Conservation (phyloP, 2,797 vertebrate genomes). For the Thamnophis elegans region DNA sequence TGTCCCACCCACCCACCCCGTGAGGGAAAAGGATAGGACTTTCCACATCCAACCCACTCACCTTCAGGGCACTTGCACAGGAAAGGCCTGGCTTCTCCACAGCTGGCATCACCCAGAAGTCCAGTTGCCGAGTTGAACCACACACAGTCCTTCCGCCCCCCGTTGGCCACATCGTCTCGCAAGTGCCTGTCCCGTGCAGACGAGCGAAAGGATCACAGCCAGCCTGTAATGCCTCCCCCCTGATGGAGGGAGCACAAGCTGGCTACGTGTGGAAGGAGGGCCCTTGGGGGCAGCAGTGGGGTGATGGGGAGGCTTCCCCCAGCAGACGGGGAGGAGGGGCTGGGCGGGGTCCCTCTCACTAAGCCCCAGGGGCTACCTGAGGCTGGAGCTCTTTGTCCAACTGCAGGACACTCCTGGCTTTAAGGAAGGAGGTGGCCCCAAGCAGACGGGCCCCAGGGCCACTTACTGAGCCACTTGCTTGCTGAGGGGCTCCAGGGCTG, state of each 20-base stretch:
- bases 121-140: neutral
- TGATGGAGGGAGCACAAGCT: neutral
- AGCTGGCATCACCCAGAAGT: slow-evolving; percentile 17
- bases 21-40: neutral
- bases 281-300: too few relatives aligned
- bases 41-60: neutral
- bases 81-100: slow-evolving; percentile 17
- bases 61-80: slow-evolving; percentile 39
- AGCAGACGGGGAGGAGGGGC: neutral
- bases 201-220: neutral
- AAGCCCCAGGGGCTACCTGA: neutral
- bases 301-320: too few relatives aligned
- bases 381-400: fast-evolving
- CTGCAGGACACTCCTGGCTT: neutral
- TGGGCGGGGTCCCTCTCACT: too few relatives aligned
- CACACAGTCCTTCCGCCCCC: slow-evolving; percentile 46
- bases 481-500: neutral
- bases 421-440: too few relatives aligned
- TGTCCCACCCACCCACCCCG: neutral
- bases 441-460: too few relatives aligned
- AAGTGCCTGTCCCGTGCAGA: slow-evolving; percentile 19
- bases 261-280: neutral
- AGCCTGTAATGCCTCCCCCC: too few relatives aligned
- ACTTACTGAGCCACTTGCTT: slow-evolving; percentile 18
- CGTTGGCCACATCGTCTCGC: slow-evolving; percentile 23